phyloP scores from a whole-genome alignment of 2,113 vertebrate genomes.

The Passer montanus region DNA sequence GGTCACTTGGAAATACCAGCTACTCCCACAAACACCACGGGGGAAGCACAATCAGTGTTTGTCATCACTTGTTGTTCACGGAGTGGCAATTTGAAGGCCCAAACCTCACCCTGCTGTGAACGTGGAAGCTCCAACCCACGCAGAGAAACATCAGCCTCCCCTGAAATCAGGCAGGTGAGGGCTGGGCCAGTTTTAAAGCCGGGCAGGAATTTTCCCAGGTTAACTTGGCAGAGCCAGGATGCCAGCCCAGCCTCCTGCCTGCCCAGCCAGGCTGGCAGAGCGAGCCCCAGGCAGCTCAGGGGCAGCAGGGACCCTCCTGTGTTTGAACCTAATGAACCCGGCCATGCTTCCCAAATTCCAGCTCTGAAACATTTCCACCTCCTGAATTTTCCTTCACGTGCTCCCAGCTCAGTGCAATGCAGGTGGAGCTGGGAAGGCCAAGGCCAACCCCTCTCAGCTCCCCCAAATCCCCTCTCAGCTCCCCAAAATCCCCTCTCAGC shows the following conservation, averaged over 20 bases:
- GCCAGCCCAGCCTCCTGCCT: neutral
- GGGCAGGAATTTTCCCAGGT: neutral
- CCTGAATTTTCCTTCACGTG: neutral
- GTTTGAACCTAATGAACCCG: rapidly evolving
- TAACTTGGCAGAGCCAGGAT: neutral
- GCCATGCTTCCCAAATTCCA: neutral
- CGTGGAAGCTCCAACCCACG: neutral
- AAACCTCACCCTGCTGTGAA: neutral
- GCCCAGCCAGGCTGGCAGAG: neutral
- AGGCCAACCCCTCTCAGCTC: rapidly evolving
- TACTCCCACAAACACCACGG: neutral
- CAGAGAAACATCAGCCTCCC: neutral
- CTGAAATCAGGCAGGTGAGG: neutral
- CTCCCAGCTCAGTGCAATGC: too few relatives aligned
- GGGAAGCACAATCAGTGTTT: neutral
- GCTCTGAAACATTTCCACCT: neutral
- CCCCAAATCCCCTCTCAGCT: neutral
- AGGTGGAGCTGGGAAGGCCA: neutral
- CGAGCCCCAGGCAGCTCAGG: rapidly evolving
- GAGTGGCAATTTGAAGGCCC: neutral
- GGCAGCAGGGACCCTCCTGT: neutral
- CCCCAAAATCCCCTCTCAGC: neutral
- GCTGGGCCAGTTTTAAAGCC: neutral
- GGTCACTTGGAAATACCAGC: slow-evolving; percentile 28
- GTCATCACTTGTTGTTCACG: neutral